Conservation (phyloP, 1,140 invertebrate genomes). For the Chrysopa pallens region DNA sequence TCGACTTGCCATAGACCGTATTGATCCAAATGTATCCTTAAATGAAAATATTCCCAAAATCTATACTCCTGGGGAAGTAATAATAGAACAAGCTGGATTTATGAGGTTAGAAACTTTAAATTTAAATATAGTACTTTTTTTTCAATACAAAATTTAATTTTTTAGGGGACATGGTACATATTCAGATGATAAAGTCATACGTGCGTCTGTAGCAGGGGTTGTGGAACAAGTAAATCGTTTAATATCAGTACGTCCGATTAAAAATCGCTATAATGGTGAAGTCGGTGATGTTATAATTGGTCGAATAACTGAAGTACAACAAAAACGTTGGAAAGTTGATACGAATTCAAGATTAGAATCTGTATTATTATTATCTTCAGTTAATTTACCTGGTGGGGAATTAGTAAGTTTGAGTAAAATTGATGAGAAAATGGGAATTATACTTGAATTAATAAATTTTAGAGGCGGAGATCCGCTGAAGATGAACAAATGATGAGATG, state of each 20-base stretch:
- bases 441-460: slow-evolving; percentile 10
- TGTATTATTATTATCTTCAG: slow-evolving; percentile 72
- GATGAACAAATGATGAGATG: slow-evolving; percentile 96
- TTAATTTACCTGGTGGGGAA: slow-evolving; percentile 95
- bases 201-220: slow-evolving; percentile 85
- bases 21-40: slow-evolving; percentile 31
- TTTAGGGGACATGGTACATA: slow-evolving; percentile 93
- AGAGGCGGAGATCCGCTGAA: slow-evolving; percentile 82
- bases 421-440: not conserved
- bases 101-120: slow-evolving; percentile 45
- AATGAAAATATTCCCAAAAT: slow-evolving; percentile 38
- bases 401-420: slow-evolving; percentile 35
- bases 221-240: slow-evolving; percentile 90
- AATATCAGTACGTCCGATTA: slow-evolving; percentile 76
- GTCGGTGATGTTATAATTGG: slow-evolving; percentile 96
- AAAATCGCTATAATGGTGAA: slow-evolving; percentile 81
- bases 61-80: slow-evolving; percentile 74
- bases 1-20: slow-evolving; percentile 24
- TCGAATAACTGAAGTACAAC: slow-evolving; percentile 76
- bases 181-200: slow-evolving; percentile 57
- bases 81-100: slow-evolving; percentile 65
- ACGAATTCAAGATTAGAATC: slow-evolving; percentile 83
- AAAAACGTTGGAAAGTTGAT: slow-evolving; percentile 91
- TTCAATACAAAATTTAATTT: slow-evolving; percentile 11
- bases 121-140: slow-evolving; percentile 4